A percentile compares a stretch with the other conserved stretches of the same genome.
Conservation (phyloP, 2,797 vertebrate genomes). For the Rhabdophis nuchalis region DNA sequence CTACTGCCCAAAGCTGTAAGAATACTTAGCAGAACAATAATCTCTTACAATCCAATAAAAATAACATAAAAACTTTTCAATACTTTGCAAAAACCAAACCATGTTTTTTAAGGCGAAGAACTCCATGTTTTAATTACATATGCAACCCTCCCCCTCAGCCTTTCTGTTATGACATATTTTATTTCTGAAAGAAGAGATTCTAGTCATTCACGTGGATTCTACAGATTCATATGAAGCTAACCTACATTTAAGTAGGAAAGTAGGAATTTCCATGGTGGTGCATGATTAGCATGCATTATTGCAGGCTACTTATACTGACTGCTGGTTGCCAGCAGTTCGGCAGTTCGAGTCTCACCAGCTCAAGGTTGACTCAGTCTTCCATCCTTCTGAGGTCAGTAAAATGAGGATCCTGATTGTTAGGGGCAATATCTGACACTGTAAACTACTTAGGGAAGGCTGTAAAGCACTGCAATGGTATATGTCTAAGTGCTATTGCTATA, state of each 20-base stretch:
- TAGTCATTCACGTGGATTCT: not conserved
- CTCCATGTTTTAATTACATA: not conserved
- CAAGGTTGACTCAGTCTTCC: no score
- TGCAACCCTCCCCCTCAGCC: not conserved
- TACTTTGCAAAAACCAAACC: not conserved
- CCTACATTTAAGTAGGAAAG: not conserved
- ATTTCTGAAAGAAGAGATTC: not conserved
- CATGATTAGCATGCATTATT: no score
- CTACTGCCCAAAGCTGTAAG: not conserved
- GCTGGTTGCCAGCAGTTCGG: no score
- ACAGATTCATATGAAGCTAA: not conserved
- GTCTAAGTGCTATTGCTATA: no score
- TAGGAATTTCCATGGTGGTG: no score
- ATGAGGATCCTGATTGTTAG: no score
- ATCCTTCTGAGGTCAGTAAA: no score
- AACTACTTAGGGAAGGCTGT: no score
- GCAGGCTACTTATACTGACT: no score
- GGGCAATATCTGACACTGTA: no score
- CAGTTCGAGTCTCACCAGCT: no score
- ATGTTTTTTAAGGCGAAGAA: not conserved
- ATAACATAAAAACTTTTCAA: not conserved
- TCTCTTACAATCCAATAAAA: not conserved
- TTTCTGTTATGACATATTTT: not conserved
- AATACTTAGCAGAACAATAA: not conserved
- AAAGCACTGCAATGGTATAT: no score